These are phyloP conservation scores for Hydropotes inermis DNA, from an alignment of 2,113 vertebrate species.

Conservation along the genomic window DNA sequence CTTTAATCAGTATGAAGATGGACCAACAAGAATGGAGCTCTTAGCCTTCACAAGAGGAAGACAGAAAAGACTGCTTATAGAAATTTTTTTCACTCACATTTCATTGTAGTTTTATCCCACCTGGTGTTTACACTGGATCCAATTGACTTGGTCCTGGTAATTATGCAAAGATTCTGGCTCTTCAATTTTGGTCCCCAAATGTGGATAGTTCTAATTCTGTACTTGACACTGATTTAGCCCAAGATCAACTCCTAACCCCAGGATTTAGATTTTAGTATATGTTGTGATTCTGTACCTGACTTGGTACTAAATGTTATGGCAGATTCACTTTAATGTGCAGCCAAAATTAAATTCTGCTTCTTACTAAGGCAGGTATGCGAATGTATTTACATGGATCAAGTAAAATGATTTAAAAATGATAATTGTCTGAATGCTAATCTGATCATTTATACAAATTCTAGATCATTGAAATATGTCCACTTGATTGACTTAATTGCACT, in stretches of 20 bases:
- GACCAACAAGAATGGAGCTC: rapidly evolving
- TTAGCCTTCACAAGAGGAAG: background rate
- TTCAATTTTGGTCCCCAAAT: background rate
- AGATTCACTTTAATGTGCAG: background rate
- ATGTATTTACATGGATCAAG: background rate
- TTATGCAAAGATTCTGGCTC: background rate
- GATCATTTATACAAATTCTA: background rate
- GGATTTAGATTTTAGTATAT: background rate
- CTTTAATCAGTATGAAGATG: background rate
- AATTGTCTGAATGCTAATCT: background rate
- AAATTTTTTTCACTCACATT: background rate
- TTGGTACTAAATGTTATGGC: background rate
- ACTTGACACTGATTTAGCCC: background rate
- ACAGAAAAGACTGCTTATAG: background rate
- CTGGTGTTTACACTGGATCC: background rate
- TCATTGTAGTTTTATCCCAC: background rate
- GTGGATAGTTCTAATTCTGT: background rate
- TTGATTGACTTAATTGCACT: background rate
- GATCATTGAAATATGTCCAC: background rate
- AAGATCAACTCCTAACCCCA: background rate
- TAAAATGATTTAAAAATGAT: background rate
- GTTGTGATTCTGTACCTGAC: rapidly evolving
- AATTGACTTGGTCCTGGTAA: background rate
- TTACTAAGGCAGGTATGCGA: background rate
- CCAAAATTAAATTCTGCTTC: background rate